These are phyloP conservation scores for Tamandua tetradactyla DNA, from an alignment of 2,797 vertebrate genomes.

Conservation along the genomic window DNA sequence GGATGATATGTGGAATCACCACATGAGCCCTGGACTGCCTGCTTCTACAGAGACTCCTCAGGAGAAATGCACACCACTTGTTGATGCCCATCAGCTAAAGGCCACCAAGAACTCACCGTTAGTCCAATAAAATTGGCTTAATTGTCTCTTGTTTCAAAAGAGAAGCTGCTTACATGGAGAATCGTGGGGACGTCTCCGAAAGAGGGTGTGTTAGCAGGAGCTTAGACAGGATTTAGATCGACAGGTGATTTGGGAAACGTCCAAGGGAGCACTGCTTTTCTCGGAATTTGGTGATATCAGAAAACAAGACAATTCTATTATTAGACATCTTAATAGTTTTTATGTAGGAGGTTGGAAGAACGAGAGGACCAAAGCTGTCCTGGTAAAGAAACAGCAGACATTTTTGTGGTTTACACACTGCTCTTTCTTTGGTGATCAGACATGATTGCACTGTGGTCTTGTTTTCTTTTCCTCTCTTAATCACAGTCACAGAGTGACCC, in stretches of 20 bases:
- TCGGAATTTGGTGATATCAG: neutral
- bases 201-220: neutral
- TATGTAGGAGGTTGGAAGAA: neutral
- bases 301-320: neutral
- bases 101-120: neutral
- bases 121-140: neutral
- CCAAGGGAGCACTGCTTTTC: neutral
- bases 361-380: neutral
- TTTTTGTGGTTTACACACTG: neutral
- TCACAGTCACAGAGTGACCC: neutral
- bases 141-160: neutral
- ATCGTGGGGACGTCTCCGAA: neutral
- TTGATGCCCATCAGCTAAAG: neutral
- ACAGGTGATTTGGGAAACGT: neutral
- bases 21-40: neutral
- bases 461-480: neutral
- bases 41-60: neutral
- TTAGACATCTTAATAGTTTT: neutral
- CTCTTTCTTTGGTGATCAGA: neutral
- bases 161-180: neutral
- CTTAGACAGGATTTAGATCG: neutral
- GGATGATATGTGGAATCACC: too few relatives aligned
- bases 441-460: neutral
- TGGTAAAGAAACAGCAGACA: neutral
- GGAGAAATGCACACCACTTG: neutral